Conservation (phyloP, 2,113 vertebrate species). For the Cebus imitator region DNA sequence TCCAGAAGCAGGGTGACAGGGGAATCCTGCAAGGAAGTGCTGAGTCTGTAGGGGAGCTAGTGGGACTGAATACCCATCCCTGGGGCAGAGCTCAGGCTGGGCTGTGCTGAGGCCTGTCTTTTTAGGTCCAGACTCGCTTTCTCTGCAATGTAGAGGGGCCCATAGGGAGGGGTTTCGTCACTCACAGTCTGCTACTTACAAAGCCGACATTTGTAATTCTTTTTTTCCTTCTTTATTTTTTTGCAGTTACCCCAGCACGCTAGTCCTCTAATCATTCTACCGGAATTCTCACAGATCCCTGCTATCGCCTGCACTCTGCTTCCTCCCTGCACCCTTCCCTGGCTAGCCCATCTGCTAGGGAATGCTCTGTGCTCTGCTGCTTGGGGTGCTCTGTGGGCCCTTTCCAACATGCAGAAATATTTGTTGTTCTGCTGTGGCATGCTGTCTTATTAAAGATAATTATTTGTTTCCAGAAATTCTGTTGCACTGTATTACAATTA, state of each 20-base stretch:
- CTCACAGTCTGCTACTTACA: neutral
- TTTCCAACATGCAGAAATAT: neutral
- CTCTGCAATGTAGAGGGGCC: neutral
- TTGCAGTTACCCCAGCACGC: neutral
- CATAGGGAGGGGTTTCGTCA: neutral
- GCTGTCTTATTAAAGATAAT: neutral
- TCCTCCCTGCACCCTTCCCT: neutral
- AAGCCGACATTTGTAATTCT: neutral
- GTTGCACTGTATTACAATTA: neutral
- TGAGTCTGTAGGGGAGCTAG: neutral
- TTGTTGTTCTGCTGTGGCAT: neutral
- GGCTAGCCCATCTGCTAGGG: neutral
- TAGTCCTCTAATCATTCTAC: neutral
- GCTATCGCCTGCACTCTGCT: fast-evolving
- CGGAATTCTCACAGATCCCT: neutral
- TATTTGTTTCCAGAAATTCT: neutral
- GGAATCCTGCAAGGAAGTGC: neutral
- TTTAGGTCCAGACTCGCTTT: neutral
- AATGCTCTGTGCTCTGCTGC: neutral
- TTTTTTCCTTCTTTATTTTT: neutral
- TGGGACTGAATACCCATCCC: neutral
- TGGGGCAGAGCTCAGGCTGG: neutral
- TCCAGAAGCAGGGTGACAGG: neutral
- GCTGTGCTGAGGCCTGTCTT: too few relatives aligned
- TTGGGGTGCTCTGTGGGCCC: neutral